Conservation (phyloP, 2,113 vertebrate genomes). For the Odontesthes bonariensis region DNA sequence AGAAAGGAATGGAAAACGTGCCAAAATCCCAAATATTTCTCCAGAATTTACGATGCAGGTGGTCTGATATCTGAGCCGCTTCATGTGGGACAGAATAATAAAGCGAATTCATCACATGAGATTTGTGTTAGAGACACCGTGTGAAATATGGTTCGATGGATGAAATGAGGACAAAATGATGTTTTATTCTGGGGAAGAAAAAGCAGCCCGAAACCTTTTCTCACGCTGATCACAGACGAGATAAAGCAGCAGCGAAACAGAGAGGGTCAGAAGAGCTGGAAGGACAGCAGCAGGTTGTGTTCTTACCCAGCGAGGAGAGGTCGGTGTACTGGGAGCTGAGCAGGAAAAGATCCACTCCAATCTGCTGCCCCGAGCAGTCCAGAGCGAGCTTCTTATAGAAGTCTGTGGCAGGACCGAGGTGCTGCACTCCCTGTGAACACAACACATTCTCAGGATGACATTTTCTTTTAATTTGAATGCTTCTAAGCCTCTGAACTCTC, state of each 20-base stretch:
- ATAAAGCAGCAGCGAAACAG: background rate
- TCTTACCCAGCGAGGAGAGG: slow-evolving; percentile 92
- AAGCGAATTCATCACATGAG: too few relatives aligned
- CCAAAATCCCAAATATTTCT: background rate
- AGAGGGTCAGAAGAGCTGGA: background rate
- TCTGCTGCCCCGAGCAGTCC: slow-evolving; percentile 98
- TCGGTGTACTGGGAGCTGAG: slow-evolving; percentile 96
- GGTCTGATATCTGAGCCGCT: background rate
- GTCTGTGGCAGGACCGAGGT: slow-evolving; percentile 96
- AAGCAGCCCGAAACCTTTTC: too few relatives aligned
- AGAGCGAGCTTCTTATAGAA: slow-evolving; percentile 98
- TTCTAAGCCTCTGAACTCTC: background rate
- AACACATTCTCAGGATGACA: too few relatives aligned
- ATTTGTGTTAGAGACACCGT: too few relatives aligned
- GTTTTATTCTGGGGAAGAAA: too few relatives aligned
- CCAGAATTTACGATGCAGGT: background rate
- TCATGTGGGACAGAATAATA: too few relatives aligned
- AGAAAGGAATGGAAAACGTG: background rate
- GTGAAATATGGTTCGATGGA: too few relatives aligned
- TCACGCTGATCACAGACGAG: background rate
- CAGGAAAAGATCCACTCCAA: slow-evolving; percentile 96
- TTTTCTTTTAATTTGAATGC: too few relatives aligned
- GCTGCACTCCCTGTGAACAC: slow-evolving; percentile 88
- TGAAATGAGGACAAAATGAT: too few relatives aligned
- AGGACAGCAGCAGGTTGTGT: background rate